These are phyloP conservation scores for Trichoplusia ni DNA, from an alignment of 1,140 invertebrate species.

Conservation along the genomic window DNA sequence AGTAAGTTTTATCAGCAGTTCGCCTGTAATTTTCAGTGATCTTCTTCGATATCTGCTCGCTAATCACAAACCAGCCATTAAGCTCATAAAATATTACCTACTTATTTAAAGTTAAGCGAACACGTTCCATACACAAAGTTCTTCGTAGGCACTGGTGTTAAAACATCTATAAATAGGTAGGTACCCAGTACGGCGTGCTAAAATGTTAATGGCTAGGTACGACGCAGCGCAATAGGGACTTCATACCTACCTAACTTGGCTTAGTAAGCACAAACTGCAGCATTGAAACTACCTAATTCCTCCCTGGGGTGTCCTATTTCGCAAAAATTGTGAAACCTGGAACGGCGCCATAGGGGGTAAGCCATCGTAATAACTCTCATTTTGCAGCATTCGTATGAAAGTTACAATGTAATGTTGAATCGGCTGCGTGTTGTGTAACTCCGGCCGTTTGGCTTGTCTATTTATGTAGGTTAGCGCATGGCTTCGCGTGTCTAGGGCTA, in stretches of 20 bases:
- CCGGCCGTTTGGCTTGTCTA: conserved; percentile 19
- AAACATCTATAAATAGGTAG: conserved; percentile 1
- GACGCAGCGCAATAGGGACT: conserved; percentile 14
- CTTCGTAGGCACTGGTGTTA: conserved; percentile 15
- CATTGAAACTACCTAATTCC: conserved; percentile 31
- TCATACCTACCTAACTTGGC: background rate
- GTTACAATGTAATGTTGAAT: conserved; percentile 6
- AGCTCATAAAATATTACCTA: conserved; percentile 12
- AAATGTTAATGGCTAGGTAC: conserved; percentile 20
- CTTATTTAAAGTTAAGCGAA: conserved; percentile 6
- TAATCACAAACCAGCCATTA: background rate
- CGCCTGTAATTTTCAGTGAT: too few relatives aligned
- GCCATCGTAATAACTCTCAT: conserved; percentile 25
- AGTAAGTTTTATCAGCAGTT: too few relatives aligned
- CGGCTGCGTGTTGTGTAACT: conserved; percentile 8
- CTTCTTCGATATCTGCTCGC: background rate
- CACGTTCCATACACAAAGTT: conserved; percentile 14
- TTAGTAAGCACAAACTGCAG: conserved; percentile 11
- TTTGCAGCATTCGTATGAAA: conserved; percentile 26
- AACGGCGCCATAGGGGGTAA: conserved; percentile 25
- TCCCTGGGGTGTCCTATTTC: conserved; percentile 35
- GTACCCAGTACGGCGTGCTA: background rate
- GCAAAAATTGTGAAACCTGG: conserved; percentile 38
- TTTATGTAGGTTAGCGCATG: conserved; percentile 56
- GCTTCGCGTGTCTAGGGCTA: conserved; percentile 52